These are phyloP conservation scores for Desmodus rotundus DNA, from an alignment of 2,113 vertebrate genomes.

Conservation along the genomic window DNA sequence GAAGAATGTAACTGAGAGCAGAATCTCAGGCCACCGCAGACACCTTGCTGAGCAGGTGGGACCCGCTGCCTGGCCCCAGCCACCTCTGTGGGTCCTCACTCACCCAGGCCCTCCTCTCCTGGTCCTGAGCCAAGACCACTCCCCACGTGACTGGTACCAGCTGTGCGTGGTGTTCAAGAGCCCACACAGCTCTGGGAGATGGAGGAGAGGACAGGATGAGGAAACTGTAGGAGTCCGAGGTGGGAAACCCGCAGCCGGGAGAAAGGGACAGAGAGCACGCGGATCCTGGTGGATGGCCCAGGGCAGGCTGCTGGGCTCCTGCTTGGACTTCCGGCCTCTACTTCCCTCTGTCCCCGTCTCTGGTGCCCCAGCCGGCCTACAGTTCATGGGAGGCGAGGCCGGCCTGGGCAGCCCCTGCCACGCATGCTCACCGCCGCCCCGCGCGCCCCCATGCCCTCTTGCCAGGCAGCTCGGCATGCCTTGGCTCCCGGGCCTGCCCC, in stretches of 20 bases:
- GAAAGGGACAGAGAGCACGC: neutral
- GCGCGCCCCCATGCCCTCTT: neutral
- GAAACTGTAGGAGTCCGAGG: neutral
- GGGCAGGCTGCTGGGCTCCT: neutral
- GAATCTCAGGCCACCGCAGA: neutral
- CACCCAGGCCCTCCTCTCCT: neutral
- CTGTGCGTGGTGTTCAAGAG: neutral
- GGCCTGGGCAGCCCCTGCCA: conserved; percentile 41
- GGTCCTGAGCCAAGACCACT: neutral
- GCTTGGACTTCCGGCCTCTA: neutral
- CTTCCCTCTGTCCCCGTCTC: neutral
- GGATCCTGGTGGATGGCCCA: neutral
- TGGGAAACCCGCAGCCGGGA: neutral
- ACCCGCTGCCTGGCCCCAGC: fast-evolving
- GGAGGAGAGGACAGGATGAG: neutral
- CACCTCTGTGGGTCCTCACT: neutral
- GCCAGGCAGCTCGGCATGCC: conserved; percentile 71
- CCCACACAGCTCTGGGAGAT: neutral
- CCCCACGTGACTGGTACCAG: fast-evolving
- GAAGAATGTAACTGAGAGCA: neutral
- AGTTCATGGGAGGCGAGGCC: neutral
- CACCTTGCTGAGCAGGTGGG: neutral
- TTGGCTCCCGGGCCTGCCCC: conserved; percentile 71
- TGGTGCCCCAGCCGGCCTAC: neutral
- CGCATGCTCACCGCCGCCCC: neutral